Percentiles rank a stretch among this genome's conserved stretches.
phyloP scores from a whole-genome alignment of 2,113 vertebrate genomes.

The Rhabdornis inornatus region DNA sequence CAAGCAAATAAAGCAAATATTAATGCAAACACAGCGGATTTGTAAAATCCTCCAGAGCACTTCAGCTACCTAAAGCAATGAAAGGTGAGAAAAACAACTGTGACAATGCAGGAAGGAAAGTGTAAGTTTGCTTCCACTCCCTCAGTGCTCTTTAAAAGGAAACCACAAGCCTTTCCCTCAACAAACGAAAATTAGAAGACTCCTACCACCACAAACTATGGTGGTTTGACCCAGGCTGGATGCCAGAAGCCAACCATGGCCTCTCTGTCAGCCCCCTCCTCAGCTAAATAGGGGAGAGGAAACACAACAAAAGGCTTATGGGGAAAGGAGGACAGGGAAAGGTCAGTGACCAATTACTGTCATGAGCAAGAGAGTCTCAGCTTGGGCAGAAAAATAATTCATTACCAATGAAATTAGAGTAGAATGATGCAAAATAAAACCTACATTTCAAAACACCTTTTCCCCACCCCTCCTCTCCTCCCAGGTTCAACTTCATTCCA shows the following conservation, averaged over 20 bases:
- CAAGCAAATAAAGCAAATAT: background rate
- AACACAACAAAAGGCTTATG: background rate
- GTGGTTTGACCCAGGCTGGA: background rate
- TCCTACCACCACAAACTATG: background rate
- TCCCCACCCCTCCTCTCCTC: background rate
- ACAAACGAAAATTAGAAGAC: too few species aligned
- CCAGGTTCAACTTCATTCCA: background rate
- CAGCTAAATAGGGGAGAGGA: background rate
- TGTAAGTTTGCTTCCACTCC: background rate
- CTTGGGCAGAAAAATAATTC: background rate
- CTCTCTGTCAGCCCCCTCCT: background rate
- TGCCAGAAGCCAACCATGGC: background rate
- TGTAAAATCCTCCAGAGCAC: background rate
- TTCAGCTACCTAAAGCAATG: background rate
- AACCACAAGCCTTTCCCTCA: rapidly evolving
- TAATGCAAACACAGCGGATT: background rate
- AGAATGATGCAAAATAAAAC: background rate
- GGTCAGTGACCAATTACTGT: background rate
- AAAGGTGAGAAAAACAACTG: background rate
- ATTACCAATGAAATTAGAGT: background rate
- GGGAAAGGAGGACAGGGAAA: background rate
- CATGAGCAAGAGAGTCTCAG: background rate
- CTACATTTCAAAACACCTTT: background rate
- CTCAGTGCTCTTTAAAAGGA: background rate
- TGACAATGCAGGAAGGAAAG: background rate